These are phyloP conservation scores for Drosophila melanogaster DNA, from an alignment of 1,140 invertebrate species.

Conservation along the genomic window DNA sequence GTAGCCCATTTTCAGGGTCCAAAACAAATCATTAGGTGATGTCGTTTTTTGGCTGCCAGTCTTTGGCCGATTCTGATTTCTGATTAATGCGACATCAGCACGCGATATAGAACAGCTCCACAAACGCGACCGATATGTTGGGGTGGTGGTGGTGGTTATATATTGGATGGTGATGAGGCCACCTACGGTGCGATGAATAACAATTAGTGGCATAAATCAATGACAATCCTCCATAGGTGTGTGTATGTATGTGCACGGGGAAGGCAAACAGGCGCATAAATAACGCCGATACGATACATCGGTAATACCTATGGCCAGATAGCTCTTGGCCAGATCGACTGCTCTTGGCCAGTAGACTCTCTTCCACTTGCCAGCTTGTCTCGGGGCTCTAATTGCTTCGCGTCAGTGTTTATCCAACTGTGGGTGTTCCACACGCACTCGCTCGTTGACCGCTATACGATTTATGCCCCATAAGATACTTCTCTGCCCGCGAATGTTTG, in stretches of 20 bases:
- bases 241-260: constrained; percentile 26
- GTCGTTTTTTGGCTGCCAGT: constrained; percentile 47
- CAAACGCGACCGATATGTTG: constrained; percentile 14
- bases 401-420: constrained; percentile 75
- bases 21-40: constrained; percentile 75
- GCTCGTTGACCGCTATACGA: constrained; percentile 67
- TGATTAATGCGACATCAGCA: constrained; percentile 70
- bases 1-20: constrained; percentile 62
- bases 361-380: constrained; percentile 57
- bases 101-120: constrained; percentile 66
- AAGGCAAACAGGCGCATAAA: constrained; percentile 72
- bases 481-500: constrained; percentile 48
- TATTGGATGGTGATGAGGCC: constrained; percentile 30
- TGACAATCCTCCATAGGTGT: constrained; percentile 51
- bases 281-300: constrained; percentile 43
- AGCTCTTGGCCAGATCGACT: constrained; percentile 3
- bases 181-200: constrained; percentile 75
- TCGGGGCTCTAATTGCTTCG: constrained; percentile 73
- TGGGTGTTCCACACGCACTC: constrained; percentile 71
- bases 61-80: constrained; percentile 55
- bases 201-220: constrained; percentile 80
- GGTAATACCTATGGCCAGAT: constrained; percentile 16
- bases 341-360: constrained; percentile 17
- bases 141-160: constrained; percentile 10
- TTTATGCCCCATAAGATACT: constrained; percentile 23